Conservation (phyloP, 2,888 invertebrate genomes). For the Candidula unifasciata region DNA sequence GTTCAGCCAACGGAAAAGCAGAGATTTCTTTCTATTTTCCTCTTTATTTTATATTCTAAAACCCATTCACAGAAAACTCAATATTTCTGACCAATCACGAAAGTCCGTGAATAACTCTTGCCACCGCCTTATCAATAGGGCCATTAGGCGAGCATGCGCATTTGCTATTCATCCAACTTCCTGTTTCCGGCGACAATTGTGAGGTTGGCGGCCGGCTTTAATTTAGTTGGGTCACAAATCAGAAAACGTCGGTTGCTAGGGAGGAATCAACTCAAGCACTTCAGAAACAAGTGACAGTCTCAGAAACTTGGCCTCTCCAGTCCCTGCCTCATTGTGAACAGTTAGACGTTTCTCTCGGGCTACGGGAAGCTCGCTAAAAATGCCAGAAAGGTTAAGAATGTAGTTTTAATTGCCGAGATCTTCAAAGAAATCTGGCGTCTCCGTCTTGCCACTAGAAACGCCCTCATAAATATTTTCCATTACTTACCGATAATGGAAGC, state of each 20-base stretch:
- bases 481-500: no score
- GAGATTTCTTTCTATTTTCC: not conserved
- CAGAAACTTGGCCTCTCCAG: conserved; percentile 9
- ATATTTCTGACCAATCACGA: conserved; percentile 48
- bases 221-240: conserved; percentile 43
- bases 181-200: conserved; percentile 48
- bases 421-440: no score
- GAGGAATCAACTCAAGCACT: conserved; percentile 28
- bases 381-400: no score
- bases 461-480: no score
- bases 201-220: conserved; percentile 37
- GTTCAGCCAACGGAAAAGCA: conserved; percentile 24
- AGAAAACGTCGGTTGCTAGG: conserved; percentile 25
- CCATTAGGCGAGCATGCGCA: conserved; percentile 52
- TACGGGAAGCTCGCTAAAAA: no score
- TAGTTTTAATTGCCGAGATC: no score
- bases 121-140: conserved; percentile 50
- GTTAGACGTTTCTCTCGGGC: not conserved
- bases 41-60: not conserved
- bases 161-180: conserved; percentile 51
- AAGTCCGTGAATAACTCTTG: conserved; percentile 36
- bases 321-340: not conserved
- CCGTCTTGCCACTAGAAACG: no score
- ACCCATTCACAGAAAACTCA: conserved; percentile 45
- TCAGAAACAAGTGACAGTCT: conserved; percentile 18